Evolutionary conservation across 2,797 vertebrate genomes (phyloP).

Genomic region (Luscinia megarhynchos): DNA sequence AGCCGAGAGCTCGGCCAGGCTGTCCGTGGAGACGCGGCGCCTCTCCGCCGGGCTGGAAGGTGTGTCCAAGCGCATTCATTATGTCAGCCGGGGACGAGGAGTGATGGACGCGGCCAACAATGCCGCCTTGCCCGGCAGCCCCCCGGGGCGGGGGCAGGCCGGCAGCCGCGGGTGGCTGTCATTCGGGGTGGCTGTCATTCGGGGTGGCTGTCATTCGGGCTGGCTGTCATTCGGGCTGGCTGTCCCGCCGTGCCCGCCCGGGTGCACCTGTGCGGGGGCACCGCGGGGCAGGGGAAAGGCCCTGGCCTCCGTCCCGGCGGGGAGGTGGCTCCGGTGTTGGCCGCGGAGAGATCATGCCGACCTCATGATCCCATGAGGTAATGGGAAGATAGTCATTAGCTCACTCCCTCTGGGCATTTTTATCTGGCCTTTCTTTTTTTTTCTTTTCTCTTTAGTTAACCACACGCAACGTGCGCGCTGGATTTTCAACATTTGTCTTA

Average conservation of each 20-base stretch:
- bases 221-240: background rate
- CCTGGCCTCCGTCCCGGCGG: constrained; percentile 2
- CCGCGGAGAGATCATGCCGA: constrained; percentile 23
- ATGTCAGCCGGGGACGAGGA: constrained; percentile 81
- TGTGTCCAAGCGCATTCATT: constrained; percentile 91
- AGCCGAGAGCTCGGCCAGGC: background rate
- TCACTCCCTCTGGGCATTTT: constrained; percentile 57
- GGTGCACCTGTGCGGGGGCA: constrained; percentile 11
- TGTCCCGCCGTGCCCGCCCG: background rate
- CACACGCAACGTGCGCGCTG: background rate
- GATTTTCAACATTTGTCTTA: constrained; percentile 24
- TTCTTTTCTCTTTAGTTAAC: background rate
- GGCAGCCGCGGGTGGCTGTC: background rate
- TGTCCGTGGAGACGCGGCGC: background rate
- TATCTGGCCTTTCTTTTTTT: background rate
- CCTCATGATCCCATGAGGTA: constrained; percentile 67
- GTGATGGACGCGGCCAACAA: constrained; percentile 88
- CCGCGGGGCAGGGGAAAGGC: background rate
- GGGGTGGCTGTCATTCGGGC: background rate
- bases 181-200: too few relatives aligned
- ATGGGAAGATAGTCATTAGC: constrained; percentile 53
- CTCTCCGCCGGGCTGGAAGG: constrained; percentile 83
- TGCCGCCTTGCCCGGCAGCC: constrained; percentile 75
- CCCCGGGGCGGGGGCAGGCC: constrained; percentile 34
- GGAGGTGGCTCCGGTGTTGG: background rate